Conservation (phyloP, 2,113 vertebrate species). For the Perognathus longimembris region DNA sequence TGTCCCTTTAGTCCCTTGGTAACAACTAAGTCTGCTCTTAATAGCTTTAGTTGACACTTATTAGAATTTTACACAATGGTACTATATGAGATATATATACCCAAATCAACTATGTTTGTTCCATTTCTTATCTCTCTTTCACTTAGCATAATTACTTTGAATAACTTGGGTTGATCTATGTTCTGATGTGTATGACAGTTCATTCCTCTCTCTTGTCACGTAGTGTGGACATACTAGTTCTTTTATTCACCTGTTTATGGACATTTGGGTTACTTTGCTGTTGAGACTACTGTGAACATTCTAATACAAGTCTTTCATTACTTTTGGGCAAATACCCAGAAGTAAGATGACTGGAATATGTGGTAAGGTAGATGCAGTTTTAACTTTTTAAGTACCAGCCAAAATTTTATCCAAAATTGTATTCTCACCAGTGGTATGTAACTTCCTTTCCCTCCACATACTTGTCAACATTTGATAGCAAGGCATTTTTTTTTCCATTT, state of each 20-base stretch:
- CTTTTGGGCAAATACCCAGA: not conserved
- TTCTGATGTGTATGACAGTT: not conserved
- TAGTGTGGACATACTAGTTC: not conserved
- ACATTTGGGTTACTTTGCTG: not conserved
- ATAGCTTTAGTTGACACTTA: not conserved
- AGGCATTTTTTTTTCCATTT: not conserved
- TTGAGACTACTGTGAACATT: not conserved
- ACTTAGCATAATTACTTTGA: not conserved
- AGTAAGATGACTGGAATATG: not conserved
- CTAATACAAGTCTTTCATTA: not conserved
- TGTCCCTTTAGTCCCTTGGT: not conserved
- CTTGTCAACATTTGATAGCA: not conserved
- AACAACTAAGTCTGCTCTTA: not conserved
- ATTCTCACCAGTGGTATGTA: not conserved
- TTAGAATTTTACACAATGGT: not conserved
- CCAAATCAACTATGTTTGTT: not conserved
- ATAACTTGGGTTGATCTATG: not conserved
- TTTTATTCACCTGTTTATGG: not conserved
- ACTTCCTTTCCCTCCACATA: not conserved
- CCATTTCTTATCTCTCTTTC: not conserved
- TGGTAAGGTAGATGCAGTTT: not conserved
- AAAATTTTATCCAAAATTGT: not conserved
- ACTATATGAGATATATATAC: not conserved
- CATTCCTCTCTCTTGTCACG: not conserved
- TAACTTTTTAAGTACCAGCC: constrained; percentile 21